Percentiles rank a stretch among this genome's conserved stretches.
Conservation (phyloP, 2,113 vertebrate species). For the Pelodiscus sinensis region DNA sequence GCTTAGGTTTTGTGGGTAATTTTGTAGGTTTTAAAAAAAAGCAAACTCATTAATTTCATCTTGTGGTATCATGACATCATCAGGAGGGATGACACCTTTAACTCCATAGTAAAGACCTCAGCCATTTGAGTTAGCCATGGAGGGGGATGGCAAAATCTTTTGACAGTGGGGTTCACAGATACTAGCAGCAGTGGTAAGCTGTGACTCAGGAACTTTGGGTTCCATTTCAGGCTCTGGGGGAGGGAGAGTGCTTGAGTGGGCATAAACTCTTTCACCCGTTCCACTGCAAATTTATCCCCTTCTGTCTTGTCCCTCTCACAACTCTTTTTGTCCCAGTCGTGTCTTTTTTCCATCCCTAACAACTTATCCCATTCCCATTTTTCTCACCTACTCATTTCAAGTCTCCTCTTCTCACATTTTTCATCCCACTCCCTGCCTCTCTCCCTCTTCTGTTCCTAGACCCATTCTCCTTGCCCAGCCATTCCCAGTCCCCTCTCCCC, state of each 20-base stretch:
- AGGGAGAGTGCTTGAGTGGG: neutral
- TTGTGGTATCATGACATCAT: neutral
- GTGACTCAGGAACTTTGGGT: neutral
- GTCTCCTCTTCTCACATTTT: neutral
- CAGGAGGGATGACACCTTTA: neutral
- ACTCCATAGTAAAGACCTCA: neutral
- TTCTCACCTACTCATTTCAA: neutral
- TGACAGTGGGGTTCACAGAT: neutral
- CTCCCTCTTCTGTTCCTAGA: fast-evolving
- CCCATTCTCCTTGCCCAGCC: neutral
- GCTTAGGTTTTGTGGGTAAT: neutral
- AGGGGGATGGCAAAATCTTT: neutral
- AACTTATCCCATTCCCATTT: neutral
- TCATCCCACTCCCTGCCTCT: neutral
- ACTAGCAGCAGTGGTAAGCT: neutral
- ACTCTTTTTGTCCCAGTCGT: neutral
- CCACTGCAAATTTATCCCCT: neutral
- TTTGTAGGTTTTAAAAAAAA: neutral
- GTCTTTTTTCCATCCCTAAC: too few species aligned
- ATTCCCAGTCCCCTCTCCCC: neutral
- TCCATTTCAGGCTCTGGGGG: neutral
- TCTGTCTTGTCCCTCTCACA: neutral
- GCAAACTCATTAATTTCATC: neutral
- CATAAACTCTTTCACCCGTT: neutral
- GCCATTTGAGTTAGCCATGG: neutral